A percentile compares a stretch with the other conserved stretches of the same genome.
Conservation (phyloP, 1,140 invertebrate genomes). For the Chymomyza costata region DNA sequence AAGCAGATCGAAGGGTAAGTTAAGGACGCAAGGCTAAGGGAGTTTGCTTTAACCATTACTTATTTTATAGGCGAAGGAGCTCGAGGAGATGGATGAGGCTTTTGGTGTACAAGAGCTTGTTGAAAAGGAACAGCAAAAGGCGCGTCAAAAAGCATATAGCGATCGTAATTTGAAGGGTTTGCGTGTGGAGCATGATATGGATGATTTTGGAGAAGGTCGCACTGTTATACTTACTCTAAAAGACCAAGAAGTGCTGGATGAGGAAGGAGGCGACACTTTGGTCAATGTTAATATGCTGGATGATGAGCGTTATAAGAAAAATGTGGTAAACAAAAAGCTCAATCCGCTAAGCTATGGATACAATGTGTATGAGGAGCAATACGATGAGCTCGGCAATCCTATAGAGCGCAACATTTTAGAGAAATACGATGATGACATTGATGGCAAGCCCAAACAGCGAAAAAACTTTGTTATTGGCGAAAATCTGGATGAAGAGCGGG, state of each 20-base stretch:
- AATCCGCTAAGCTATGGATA: conserved; percentile 89
- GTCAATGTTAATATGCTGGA: conserved; percentile 98
- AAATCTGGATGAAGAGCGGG: conserved; percentile 75
- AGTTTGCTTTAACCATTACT: not conserved
- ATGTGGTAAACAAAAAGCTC: conserved; percentile 89
- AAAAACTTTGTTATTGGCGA: conserved; percentile 88
- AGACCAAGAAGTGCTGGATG: conserved; percentile 93
- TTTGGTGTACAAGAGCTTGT: conserved; percentile 93
- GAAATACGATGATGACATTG: conserved; percentile 98
- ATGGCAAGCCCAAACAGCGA: conserved; percentile 82
- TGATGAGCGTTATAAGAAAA: conserved; percentile 93
- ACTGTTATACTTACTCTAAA: conserved; percentile 94
- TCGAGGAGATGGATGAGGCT: conserved; percentile 96
- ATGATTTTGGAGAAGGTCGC: conserved; percentile 88
- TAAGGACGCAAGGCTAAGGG: not conserved
- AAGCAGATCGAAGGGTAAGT: conserved; percentile 89
- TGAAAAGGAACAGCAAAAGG: conserved; percentile 83
- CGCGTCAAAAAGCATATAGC: conserved; percentile 81
- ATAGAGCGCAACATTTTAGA: conserved; percentile 83
- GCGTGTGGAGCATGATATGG: conserved; percentile 89
- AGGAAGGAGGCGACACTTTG: conserved; percentile 91
- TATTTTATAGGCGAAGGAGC: conserved; percentile 84
- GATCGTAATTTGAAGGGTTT: conserved; percentile 87
- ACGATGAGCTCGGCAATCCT: conserved; percentile 87
- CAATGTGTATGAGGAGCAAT: conserved; percentile 91